Conservation (phyloP, 2,888 invertebrate genomes). For the Scaptomyza cyrtandrae region DNA sequence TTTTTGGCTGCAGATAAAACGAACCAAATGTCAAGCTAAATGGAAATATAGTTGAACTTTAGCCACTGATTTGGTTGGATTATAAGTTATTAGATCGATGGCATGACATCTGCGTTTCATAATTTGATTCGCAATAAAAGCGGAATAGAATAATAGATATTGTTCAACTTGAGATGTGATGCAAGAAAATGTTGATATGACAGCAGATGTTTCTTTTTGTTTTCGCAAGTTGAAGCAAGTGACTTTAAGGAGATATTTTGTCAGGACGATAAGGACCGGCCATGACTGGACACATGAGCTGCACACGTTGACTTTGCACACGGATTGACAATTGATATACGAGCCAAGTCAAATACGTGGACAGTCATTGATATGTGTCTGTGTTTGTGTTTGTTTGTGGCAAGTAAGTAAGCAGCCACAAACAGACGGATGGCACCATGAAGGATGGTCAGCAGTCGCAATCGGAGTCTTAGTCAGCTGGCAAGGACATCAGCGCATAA, state of each 20-base stretch:
- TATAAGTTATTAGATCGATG: constrained; percentile 4
- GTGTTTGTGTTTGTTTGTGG: constrained; percentile 7
- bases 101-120: constrained; percentile 5
- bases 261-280: constrained; percentile 16
- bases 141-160: too few relatives aligned
- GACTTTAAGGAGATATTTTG: background rate
- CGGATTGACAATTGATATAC: constrained; percentile 64
- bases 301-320: constrained; percentile 42
- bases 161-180: background rate
- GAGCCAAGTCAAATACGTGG: constrained; percentile 52
- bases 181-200: constrained; percentile 6
- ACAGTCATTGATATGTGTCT: constrained; percentile 9
- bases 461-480: constrained; percentile 18
- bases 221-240: background rate
- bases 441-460: background rate
- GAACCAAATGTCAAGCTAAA: background rate
- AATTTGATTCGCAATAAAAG: constrained; percentile 9
- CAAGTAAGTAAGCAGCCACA: constrained; percentile 21
- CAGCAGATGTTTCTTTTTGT: constrained; percentile 8
- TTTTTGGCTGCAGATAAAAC: background rate
- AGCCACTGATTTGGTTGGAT: constrained; percentile 2
- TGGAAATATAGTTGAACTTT: constrained; percentile 21
- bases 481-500: constrained; percentile 56
- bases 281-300: constrained; percentile 14
- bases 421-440: constrained; percentile 2